A percentile compares a stretch with the other conserved stretches of the same genome.
phyloP scores from a whole-genome alignment of 2,888 invertebrate species.

The Bhutanitis thaidina region DNA sequence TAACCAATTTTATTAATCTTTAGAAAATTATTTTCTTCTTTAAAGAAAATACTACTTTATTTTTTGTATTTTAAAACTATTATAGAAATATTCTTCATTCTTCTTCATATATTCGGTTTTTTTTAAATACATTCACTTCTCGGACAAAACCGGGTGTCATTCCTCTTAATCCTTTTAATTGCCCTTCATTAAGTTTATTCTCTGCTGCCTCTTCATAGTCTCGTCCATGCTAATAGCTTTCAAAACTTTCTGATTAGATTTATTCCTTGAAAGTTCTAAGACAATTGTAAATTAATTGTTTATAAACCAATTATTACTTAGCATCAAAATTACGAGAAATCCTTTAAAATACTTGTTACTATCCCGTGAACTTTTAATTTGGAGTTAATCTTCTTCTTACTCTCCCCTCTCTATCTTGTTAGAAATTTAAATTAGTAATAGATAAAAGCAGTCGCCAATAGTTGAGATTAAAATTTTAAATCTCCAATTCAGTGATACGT shows the following conservation, averaged over 20 bases:
- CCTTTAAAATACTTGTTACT: neutral
- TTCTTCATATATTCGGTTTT: no score
- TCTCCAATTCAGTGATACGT: slow-evolving; percentile 6
- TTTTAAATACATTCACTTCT: no score
- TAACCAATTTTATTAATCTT: no score
- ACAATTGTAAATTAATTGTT: slow-evolving; percentile 15
- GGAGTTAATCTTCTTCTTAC: neutral
- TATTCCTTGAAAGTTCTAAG: slow-evolving; percentile 13
- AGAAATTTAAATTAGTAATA: neutral
- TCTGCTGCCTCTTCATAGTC: slow-evolving; percentile 17
- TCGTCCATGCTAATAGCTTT: slow-evolving; percentile 7
- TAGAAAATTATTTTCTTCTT: no score
- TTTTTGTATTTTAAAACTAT: no score
- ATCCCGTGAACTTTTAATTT: neutral
- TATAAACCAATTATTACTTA: slow-evolving; percentile 6
- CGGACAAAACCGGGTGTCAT: slow-evolving; percentile 4
- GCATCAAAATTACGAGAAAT: neutral
- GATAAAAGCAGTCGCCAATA: neutral
- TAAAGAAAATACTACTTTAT: no score
- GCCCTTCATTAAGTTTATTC: slow-evolving; percentile 25
- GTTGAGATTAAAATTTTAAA: slow-evolving; percentile 5
- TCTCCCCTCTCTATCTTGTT: neutral
- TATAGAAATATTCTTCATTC: no score
- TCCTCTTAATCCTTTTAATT: slow-evolving; percentile 28
- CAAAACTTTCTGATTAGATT: slow-evolving; percentile 28